Evolutionary conservation across 2,797 vertebrate genomes (phyloP).

Genomic region (Manis crassicaudata): DNA sequence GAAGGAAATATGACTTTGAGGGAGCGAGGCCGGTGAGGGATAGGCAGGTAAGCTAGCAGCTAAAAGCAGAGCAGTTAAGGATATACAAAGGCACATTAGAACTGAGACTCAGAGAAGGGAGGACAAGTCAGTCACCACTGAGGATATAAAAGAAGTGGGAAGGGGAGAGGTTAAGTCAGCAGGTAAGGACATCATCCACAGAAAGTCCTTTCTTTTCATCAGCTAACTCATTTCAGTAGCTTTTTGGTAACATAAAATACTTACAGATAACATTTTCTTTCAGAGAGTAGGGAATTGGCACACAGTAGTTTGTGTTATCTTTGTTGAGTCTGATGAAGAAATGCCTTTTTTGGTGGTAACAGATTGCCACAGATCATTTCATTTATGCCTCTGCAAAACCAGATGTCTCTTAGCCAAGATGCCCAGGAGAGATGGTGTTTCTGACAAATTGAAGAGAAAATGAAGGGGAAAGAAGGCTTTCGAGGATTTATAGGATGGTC

Average conservation of each 20-base stretch:
- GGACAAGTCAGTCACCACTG: background rate
- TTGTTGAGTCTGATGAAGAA: background rate
- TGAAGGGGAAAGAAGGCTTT: background rate
- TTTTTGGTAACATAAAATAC: conserved; percentile 37
- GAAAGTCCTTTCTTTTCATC: conserved; percentile 2
- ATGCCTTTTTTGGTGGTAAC: conserved; percentile 51
- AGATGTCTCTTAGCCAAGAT: conserved; percentile 49
- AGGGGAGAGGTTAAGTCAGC: background rate
- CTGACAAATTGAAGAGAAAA: background rate
- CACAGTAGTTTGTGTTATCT: background rate
- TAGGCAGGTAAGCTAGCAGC: background rate
- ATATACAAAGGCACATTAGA: background rate
- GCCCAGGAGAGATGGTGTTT: background rate
- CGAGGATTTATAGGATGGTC: background rate
- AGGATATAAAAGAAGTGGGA: background rate
- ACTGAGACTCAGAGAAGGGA: background rate
- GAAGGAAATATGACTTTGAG: background rate
- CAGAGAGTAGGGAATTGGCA: background rate
- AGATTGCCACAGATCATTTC: conserved; percentile 61
- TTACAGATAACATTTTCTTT: conserved; percentile 41
- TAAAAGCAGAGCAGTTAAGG: background rate
- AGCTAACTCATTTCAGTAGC: background rate
- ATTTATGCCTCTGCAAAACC: conserved; percentile 33
- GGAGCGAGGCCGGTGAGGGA: background rate
- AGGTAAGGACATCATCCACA: background rate